Conservation (phyloP, 2,888 invertebrate species). For the Enchytraeus crypticus region DNA sequence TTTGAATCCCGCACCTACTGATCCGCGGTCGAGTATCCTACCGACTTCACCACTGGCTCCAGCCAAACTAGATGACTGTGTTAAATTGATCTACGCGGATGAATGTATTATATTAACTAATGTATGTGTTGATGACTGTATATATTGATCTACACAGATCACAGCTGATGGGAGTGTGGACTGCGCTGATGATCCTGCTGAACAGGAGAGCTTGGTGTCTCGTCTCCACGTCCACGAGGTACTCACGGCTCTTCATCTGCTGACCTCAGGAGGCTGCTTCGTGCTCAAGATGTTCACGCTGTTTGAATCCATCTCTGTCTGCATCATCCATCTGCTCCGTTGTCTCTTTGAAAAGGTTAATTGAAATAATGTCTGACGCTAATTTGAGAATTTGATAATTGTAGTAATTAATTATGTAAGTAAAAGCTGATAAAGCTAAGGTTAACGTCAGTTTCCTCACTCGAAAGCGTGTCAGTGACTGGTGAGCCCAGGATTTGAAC, state of each 20-base stretch:
- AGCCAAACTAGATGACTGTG: too few relatives aligned
- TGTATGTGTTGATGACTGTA: neutral
- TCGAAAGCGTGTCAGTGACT: too few relatives aligned
- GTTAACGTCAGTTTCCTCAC: too few relatives aligned
- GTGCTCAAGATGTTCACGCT: slow-evolving; percentile 85
- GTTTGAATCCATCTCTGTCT: slow-evolving; percentile 72
- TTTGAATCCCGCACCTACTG: too few relatives aligned
- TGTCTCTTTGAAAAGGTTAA: slow-evolving; percentile 61
- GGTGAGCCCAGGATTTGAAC: too few relatives aligned
- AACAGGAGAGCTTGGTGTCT: slow-evolving; percentile 73
- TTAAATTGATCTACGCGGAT: too few relatives aligned
- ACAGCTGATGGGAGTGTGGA: slow-evolving; percentile 92
- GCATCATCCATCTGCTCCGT: slow-evolving; percentile 68
- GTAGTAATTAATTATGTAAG: neutral
- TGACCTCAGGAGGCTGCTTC: slow-evolving; percentile 66
- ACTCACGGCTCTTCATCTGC: slow-evolving; percentile 63
- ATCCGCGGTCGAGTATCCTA: too few relatives aligned
- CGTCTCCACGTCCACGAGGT: slow-evolving; percentile 76
- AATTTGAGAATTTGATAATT: neutral
- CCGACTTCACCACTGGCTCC: too few relatives aligned
- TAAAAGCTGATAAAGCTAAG: too few relatives aligned
- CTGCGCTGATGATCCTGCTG: slow-evolving; percentile 72
- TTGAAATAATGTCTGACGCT: too few relatives aligned
- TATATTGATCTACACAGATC: slow-evolving; percentile 52
- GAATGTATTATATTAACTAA: too few relatives aligned